Conservation (phyloP, 2,888 invertebrate species). For the Tenthredo livida region DNA sequence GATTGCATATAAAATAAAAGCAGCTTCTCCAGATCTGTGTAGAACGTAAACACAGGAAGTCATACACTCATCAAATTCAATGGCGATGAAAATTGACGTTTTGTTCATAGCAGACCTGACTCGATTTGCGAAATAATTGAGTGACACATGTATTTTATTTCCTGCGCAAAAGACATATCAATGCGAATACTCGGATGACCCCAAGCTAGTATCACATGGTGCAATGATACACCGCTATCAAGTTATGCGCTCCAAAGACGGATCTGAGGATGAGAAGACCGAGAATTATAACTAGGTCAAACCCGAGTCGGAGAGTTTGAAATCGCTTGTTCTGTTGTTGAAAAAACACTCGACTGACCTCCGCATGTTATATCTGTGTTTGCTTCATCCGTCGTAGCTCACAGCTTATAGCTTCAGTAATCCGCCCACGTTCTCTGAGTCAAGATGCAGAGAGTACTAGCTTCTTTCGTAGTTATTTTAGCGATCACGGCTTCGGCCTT, state of each 20-base stretch:
- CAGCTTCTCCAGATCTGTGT: background rate
- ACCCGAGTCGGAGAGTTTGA: background rate
- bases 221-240: background rate
- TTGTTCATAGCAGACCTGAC: background rate
- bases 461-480: slow-evolving; percentile 60
- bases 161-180: background rate
- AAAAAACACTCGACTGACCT: slow-evolving; percentile 38
- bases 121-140: background rate
- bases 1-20: slow-evolving; percentile 8
- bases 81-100: background rate
- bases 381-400: slow-evolving; percentile 12
- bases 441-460: slow-evolving; percentile 67
- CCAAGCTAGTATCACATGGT: no score
- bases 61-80: background rate
- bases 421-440: slow-evolving; percentile 60
- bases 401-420: slow-evolving; percentile 63
- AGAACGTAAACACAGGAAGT: slow-evolving; percentile 20
- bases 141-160: background rate
- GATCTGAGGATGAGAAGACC: background rate
- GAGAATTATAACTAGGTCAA: background rate
- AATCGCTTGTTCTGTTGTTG: background rate
- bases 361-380: slow-evolving; percentile 28
- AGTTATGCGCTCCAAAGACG: background rate
- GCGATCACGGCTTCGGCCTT: slow-evolving; percentile 58
- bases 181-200: background rate